Base-by-base conservation (phyloP, 2,113 vertebrate genomes). In the Syngnathus typhle region DNA sequence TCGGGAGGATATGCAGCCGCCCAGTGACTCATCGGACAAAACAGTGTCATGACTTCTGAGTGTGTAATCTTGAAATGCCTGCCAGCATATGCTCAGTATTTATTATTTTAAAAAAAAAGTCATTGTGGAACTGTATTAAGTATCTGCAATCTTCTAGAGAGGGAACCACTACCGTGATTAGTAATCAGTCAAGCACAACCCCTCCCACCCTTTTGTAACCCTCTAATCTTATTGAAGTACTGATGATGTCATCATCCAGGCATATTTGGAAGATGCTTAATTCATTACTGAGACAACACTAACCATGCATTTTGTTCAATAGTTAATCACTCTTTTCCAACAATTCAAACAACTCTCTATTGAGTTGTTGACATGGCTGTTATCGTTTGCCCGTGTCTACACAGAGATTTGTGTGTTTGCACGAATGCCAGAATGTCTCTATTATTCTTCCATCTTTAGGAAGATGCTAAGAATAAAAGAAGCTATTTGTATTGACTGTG, bases 211-310 rank as follows among this genome's bases (percentile, higher is more conserved):
- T 4, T 0, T 27, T 27, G 27, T 27, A 27, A 46, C 64, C 61
- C 70, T 39, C 64, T 83, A 73, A 80, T 67, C 47, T 68, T 68
- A 16, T 65, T 63, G 41, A 66, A 36, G 62, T 49, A 73, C 46
- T 15, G 61, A 44, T 38, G 52, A 71, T 75, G 54, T 69, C 54
- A 64, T 68, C 64, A 70, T 78, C 37, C 41, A 56, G 32, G 54
- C 63, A 64, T n/a, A 46, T 58, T 32, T 10, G 65, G 58, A 51
- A 60, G n/a, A 64, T 70, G 55, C 60, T n/a, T 51, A 58, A 68
- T 68, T 23, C 12, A 74, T 66, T 18, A 68, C 9, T 39, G 38
- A 70, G 36, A 67, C 36, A 36, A 36, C 37, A 65, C 44, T 19
- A 64, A 32, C 18, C 12, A 27, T 23, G 13, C 23, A 32, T 7